Base-by-base conservation (phyloP, 2,888 invertebrate genomes). In the Calameuta pallipes region DNA sequence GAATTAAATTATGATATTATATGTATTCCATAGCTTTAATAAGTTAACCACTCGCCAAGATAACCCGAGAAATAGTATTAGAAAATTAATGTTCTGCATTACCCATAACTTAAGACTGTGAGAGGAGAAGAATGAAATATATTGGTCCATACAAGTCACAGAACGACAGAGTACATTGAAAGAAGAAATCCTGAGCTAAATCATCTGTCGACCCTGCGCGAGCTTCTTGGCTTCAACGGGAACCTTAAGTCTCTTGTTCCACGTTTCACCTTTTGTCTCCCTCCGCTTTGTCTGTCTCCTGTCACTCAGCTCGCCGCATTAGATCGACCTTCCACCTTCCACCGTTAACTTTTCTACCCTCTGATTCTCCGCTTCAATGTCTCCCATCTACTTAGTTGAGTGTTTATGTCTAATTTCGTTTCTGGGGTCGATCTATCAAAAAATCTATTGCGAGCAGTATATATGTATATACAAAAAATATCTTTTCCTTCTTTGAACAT, bases 331-430 rank as follows among this genome's bases (percentile, higher is more conserved):
- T 80, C 82, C 76, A 83, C 73, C 69, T 74, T 74, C 76, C 76
- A 36, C 56, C 68, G 35, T 69, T 75, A 56, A 30, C 75, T 30
- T 36, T 69, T 69, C 76, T n/a, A 75, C 69, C 56, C 56, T 23
- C 56, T 56, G 56, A 56, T 56, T 56, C 56, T 56, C 56, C 56
- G 23, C 56, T 56, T 56, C 56, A 56, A 56, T 56, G 56, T 56
- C 56, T 23, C 23, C 56, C 56, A 56, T 56, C 56, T 56, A 56
- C 56, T 56, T 87, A 87, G 84, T 84, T 84, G 83, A 83, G 84
- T 86, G 85, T 90, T 88, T 88, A 86, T 85, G 79, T 80, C 82
- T 88, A 88, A 90, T 89, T 86, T 82, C 78, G 85, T 89, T 87
- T 84, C 77, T 37, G 83, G 80, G 83, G 84, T 81, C 87, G 85